Evolutionary conservation across 2,113 vertebrate species (phyloP).

Genomic region (Grantiella picta): DNA sequence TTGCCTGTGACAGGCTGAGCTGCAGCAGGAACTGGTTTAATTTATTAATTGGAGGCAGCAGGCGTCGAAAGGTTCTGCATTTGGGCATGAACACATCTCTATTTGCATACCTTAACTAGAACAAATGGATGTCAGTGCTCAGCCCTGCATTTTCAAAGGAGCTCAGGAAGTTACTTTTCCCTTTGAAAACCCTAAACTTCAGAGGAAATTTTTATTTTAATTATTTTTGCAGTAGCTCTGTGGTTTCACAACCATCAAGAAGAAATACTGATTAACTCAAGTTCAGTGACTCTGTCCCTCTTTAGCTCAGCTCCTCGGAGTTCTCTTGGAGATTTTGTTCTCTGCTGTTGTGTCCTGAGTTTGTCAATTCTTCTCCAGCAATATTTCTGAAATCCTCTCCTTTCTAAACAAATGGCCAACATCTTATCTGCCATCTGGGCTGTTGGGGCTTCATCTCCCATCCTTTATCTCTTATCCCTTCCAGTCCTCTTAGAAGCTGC

Average conservation of each 20-base stretch:
- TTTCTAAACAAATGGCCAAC: neutral
- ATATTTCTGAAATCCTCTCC: neutral
- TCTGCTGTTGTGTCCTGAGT: neutral
- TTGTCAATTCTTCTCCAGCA: neutral
- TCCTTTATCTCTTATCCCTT: conserved; percentile 18
- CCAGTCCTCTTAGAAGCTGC: neutral
- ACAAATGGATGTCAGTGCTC: neutral
- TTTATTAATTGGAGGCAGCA: conserved; percentile 31
- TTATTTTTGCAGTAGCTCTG: neutral
- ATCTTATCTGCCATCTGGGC: neutral
- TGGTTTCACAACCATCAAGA: neutral
- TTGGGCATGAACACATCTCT: neutral
- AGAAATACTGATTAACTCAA: neutral
- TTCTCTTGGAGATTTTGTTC: neutral
- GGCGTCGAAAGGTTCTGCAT: neutral
- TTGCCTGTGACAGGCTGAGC: neutral
- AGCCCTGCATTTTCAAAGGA: neutral
- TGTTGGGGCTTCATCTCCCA: neutral
- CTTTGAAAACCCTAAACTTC: neutral
- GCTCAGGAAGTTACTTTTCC: neutral
- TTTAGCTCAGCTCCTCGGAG: neutral
- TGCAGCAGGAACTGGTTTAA: neutral
- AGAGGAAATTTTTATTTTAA: neutral
- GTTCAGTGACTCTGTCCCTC: neutral
- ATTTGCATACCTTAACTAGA: conserved; percentile 33